Evolutionary conservation across 2,888 invertebrate species (phyloP).

Genomic region (Philhelius pedissequus): DNA sequence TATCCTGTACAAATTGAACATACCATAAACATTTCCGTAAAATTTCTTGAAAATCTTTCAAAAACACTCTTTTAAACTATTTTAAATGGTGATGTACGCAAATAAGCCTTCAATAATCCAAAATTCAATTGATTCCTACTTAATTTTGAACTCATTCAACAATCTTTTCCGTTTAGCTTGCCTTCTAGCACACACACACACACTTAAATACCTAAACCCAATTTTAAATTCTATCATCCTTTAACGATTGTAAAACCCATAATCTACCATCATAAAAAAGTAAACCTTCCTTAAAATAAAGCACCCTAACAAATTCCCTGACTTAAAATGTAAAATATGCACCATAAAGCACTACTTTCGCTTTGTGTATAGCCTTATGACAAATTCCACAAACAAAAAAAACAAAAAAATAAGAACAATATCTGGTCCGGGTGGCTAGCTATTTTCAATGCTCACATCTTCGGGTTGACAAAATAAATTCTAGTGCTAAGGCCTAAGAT

Average conservation of each 20-base stretch:
- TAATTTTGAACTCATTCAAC: background rate
- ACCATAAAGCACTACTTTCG: background rate
- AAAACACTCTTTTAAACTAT: no score
- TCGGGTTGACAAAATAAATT: constrained; percentile 43
- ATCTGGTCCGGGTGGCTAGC: background rate
- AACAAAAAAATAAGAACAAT: background rate
- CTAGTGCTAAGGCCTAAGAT: constrained; percentile 2
- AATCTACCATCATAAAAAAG: background rate
- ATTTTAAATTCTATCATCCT: background rate
- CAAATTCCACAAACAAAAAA: background rate
- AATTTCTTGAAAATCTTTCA: no score
- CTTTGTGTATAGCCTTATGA: background rate
- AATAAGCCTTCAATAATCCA: no score
- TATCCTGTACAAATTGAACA: no score
- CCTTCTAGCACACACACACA: background rate
- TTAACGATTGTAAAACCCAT: background rate
- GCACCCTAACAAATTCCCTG: constrained; percentile 6
- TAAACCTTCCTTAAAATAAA: background rate
- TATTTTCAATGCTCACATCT: constrained; percentile 1
- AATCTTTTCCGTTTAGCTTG: background rate
- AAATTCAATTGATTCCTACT: background rate
- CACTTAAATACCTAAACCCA: background rate
- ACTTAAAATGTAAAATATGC: background rate
- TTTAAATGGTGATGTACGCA: no score
- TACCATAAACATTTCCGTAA: no score